Percentiles rank a stretch among this genome's conserved stretches.
Conservation (phyloP, 2,888 invertebrate genomes). For the Diadromus collaris region DNA sequence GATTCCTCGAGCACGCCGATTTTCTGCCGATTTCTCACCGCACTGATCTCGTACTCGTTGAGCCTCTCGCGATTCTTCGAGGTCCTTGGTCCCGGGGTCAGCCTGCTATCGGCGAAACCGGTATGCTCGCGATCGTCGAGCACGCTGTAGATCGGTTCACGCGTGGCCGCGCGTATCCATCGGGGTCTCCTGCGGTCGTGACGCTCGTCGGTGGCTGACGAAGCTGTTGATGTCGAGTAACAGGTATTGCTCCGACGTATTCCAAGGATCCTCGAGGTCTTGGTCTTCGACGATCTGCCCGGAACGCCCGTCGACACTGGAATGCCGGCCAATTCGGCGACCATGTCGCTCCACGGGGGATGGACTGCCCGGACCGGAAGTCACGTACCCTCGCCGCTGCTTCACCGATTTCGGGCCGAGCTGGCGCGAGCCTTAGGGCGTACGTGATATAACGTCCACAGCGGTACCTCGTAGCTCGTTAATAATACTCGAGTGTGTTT, state of each 20-base stretch:
- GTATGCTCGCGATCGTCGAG: conserved; percentile 63
- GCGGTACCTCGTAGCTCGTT: conserved; percentile 32
- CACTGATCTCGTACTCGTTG: conserved; percentile 55
- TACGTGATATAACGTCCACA: conserved; percentile 49
- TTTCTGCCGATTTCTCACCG: conserved; percentile 35
- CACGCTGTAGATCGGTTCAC: conserved; percentile 74
- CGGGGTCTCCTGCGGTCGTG: conserved; percentile 63
- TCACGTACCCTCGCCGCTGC: conserved; percentile 65
- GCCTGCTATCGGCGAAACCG: background rate
- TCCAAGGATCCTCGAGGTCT: conserved; percentile 20
- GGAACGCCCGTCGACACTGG: conserved; percentile 67
- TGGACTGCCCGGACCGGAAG: conserved; percentile 68
- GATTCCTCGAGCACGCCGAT: background rate
- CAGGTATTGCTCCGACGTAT: conserved; percentile 40
- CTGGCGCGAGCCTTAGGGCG: conserved; percentile 18
- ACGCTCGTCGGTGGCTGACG: conserved; percentile 7
- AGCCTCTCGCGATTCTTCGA: conserved; percentile 59
- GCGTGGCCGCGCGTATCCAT: conserved; percentile 74
- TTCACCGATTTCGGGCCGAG: conserved; percentile 19
- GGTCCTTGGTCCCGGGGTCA: conserved; percentile 40
- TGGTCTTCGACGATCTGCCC: conserved; percentile 43
- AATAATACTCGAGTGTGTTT: conserved; percentile 3
- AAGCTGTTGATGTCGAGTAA: conserved; percentile 36
- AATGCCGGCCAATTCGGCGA: conserved; percentile 74
- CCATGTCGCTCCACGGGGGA: conserved; percentile 65